Evolutionary conservation across 2,888 invertebrate species (phyloP).

Genomic region (Diaphora mendica): DNA sequence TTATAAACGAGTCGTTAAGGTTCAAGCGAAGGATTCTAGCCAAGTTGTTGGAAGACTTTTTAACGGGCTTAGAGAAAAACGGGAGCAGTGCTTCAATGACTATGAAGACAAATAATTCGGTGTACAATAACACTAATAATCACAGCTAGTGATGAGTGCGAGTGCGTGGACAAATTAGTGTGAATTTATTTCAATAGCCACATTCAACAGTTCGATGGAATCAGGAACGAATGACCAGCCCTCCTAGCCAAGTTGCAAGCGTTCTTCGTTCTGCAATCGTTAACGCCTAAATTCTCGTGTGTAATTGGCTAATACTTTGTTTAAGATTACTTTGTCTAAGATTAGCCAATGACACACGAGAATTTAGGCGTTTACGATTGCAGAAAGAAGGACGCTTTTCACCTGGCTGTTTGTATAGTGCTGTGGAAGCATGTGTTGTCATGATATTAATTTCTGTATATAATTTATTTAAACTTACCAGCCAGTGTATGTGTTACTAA

Average conservation of each 20-base stretch:
- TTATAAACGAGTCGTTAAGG: slow-evolving; percentile 91
- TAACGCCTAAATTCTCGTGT: too few species aligned
- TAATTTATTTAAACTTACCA: slow-evolving; percentile 38
- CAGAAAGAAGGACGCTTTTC: too few species aligned
- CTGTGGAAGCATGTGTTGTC: slow-evolving; percentile 35
- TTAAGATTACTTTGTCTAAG: too few species aligned
- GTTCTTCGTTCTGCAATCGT: too few species aligned
- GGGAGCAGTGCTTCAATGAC: slow-evolving; percentile 80
- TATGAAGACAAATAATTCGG: slow-evolving; percentile 70
- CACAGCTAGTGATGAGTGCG: slow-evolving; percentile 75
- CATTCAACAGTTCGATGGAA: slow-evolving; percentile 34
- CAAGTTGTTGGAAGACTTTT: slow-evolving; percentile 89
- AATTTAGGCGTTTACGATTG: too few species aligned
- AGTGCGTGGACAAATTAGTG: slow-evolving; percentile 53
- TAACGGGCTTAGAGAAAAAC: slow-evolving; percentile 82
- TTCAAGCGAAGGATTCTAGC: slow-evolving; percentile 92
- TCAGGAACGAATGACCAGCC: slow-evolving; percentile 21
- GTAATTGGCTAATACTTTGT: too few species aligned
- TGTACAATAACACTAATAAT: slow-evolving; percentile 71
- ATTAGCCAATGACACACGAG: too few species aligned
- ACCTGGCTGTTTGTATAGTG: background rate
- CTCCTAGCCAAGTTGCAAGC: too few species aligned
- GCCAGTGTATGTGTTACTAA: slow-evolving; percentile 43
- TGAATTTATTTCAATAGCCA: slow-evolving; percentile 41
- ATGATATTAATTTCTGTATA: slow-evolving; percentile 49